phyloP scores from a whole-genome alignment of 2,797 vertebrate genomes.

The Anabacerthia variegaticeps region DNA sequence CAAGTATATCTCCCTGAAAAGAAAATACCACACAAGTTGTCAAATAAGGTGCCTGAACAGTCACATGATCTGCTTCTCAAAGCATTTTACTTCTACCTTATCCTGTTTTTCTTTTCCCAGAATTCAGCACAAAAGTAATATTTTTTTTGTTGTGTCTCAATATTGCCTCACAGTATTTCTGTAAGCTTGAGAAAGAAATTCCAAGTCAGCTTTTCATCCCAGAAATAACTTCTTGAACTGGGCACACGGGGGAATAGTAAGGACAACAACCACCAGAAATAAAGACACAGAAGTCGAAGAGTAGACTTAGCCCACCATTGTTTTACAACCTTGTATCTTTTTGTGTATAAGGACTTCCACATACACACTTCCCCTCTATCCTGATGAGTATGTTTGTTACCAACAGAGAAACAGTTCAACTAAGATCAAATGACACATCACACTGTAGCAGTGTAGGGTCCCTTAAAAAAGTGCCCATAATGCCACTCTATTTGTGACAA shows the following conservation, averaged over 20 bases:
- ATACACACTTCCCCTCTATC: not conserved
- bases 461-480: not conserved
- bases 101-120: not conserved
- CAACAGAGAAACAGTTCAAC: not conserved
- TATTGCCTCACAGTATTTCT: not conserved
- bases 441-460: fast-evolving
- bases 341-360: not conserved
- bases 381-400: not conserved
- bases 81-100: not conserved
- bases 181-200: not conserved
- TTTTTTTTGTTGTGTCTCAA: not conserved
- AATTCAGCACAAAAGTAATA: not conserved
- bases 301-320: not conserved
- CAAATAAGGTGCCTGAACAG: not conserved
- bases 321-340: not conserved
- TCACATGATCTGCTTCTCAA: not conserved
- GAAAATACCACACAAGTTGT: not conserved
- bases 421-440: not conserved
- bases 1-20: not conserved
- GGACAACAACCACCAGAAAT: not conserved
- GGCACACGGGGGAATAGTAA: not conserved
- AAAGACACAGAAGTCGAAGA: not conserved
- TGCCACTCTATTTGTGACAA: not conserved
- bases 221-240: not conserved
- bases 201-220: not conserved